These are phyloP conservation scores for Leuciscus waleckii DNA, from an alignment of 2,797 vertebrate species.

Conservation along the genomic window DNA sequence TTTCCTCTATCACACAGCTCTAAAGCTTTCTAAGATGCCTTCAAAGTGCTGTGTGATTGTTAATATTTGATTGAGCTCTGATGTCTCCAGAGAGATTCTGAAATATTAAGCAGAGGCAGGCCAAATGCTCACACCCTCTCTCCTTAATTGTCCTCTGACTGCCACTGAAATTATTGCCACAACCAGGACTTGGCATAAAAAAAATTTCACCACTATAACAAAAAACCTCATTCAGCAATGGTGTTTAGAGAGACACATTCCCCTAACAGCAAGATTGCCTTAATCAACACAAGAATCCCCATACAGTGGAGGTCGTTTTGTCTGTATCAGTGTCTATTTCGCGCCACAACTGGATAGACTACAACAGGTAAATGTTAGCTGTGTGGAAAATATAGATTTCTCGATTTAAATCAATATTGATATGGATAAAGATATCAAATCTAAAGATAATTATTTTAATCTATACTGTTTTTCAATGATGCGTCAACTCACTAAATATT, in stretches of 20 bases:
- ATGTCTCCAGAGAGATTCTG: constrained; percentile 70
- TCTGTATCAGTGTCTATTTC: background rate
- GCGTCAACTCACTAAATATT: background rate
- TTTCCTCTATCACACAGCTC: constrained; percentile 47
- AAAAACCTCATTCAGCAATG: background rate
- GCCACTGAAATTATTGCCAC: background rate
- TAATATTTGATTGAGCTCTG: constrained; percentile 76
- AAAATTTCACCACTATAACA: background rate
- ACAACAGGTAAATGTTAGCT: background rate
- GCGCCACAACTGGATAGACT: background rate
- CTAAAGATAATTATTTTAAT: background rate
- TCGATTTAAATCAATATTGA: background rate
- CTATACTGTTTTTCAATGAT: background rate
- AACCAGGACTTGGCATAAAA: background rate
- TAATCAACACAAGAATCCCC: background rate
- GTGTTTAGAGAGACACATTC: background rate
- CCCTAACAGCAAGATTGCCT: background rate
- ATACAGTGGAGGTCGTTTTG: background rate
- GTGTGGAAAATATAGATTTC: background rate
- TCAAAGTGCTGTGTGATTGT: constrained; percentile 73
- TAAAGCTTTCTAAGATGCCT: constrained; percentile 66
- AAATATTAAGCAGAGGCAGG: constrained; percentile 73
- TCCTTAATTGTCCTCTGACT: constrained; percentile 9
- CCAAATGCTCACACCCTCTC: background rate
- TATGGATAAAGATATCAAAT: background rate